These are phyloP conservation scores for Malthinus seriepunctatus DNA, from an alignment of 2,888 invertebrate species.

Conservation along the genomic window DNA sequence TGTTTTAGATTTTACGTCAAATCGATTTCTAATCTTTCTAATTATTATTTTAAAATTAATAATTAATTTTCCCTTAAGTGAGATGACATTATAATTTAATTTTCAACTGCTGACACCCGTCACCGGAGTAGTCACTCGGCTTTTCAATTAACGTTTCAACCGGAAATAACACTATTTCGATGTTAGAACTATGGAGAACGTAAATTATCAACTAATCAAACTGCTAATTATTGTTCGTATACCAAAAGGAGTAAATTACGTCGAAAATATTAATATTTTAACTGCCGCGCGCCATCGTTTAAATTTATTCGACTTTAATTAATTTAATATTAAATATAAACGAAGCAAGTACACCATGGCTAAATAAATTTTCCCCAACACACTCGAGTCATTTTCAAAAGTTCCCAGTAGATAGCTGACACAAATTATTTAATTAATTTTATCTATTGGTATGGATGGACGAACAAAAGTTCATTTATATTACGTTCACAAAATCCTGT, in stretches of 20 bases:
- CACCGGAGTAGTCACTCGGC: conserved; percentile 6
- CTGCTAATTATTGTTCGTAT: not conserved
- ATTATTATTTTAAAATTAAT: not conserved
- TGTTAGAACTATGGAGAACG: not conserved
- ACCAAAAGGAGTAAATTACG: not conserved
- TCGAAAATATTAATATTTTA: not conserved
- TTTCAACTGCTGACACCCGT: conserved; percentile 12
- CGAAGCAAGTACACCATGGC: not conserved
- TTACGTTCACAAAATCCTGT: not conserved
- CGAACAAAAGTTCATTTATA: conserved; percentile 8
- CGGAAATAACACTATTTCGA: conserved; percentile 16
- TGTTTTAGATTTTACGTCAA: too few relatives aligned
- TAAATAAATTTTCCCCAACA: conserved; percentile 2
- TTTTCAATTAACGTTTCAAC: conserved; percentile 17
- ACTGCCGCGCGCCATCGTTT: not conserved
- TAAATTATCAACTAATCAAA: conserved; percentile 2
- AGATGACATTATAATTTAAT: conserved; percentile 11
- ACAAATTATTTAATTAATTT: conserved; percentile 7
- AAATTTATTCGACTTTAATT: conserved; percentile 1
- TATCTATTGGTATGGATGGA: conserved; percentile 1
- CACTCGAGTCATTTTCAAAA: conserved; percentile 4
- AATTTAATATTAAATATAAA: conserved; percentile 1
- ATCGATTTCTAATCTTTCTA: too few relatives aligned
- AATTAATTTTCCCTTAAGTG: conserved; percentile 11
- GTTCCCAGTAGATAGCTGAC: conserved; percentile 5